Percentiles rank a stretch among this genome's conserved stretches.
Conservation (phyloP, 2,797 vertebrate genomes). For the Esox lucius region DNA sequence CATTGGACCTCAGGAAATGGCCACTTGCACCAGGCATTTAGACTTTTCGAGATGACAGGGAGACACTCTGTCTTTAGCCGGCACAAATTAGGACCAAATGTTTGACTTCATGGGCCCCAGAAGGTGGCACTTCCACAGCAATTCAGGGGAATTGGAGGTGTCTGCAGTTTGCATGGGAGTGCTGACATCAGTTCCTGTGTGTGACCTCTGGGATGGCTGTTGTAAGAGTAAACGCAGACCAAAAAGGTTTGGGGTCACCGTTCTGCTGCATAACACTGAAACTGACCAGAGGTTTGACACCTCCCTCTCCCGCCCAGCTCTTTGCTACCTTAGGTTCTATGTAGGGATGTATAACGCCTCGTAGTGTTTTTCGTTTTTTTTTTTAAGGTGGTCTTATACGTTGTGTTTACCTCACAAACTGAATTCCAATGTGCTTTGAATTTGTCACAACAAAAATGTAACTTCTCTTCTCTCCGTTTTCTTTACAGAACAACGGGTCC, state of each 20-base stretch:
- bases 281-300: conserved; percentile 60
- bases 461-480: conserved; percentile 31
- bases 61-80: conserved; percentile 45
- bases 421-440: not conserved
- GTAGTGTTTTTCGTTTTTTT: not conserved
- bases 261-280: conserved; percentile 47
- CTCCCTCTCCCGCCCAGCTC: conserved; percentile 28
- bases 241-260: conserved; percentile 56
- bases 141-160: conserved; percentile 64
- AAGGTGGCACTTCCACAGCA: conserved; percentile 64
- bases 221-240: conserved; percentile 62
- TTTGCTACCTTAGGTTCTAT: conserved; percentile 55
- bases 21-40: conserved; percentile 59
- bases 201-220: conserved; percentile 60
- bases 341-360: conserved; percentile 23
- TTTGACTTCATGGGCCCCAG: conserved; percentile 45
- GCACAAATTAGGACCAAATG: conserved; percentile 58
- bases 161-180: conserved; percentile 52
- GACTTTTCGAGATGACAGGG: conserved; percentile 33
- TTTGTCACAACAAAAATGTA: conserved; percentile 20
- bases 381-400: not conserved
- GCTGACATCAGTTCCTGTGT: conserved; percentile 67
- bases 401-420: not conserved
- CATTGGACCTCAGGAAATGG: conserved; percentile 63
- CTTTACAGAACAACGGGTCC: conserved; percentile 90